These are phyloP conservation scores for Oxyscelio sp. DNA, from an alignment of 2,888 invertebrate genomes.

Conservation along the genomic window DNA sequence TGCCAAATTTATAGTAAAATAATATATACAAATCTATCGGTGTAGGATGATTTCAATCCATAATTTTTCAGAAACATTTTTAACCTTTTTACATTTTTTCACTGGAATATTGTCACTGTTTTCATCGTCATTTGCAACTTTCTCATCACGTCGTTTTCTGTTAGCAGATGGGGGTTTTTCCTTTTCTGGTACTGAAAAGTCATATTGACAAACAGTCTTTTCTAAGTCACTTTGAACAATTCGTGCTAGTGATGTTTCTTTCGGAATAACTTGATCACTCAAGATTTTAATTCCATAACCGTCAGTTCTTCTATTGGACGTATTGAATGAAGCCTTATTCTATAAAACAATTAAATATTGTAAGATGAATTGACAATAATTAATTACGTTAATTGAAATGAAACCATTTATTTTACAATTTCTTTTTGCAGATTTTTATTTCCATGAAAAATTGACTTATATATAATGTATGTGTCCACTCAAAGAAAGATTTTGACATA, in stretches of 20 bases:
- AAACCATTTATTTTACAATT: not conserved
- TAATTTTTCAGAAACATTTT: not conserved
- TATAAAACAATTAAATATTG: constrained; percentile 5
- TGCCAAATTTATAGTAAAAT: not conserved
- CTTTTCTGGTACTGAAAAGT: not conserved
- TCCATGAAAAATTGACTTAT: not conserved
- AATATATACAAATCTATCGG: not conserved
- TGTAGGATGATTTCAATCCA: too few relatives aligned
- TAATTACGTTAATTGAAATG: constrained; percentile 2
- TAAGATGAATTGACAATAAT: not conserved
- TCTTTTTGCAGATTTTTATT: not conserved
- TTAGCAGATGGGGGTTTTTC: not conserved
- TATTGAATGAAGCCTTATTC: not conserved
- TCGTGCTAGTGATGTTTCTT: constrained; percentile 10
- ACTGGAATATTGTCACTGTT: constrained; percentile 25
- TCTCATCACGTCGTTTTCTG: constrained; percentile 4
- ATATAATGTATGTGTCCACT: not conserved
- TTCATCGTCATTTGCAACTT: constrained; percentile 16
- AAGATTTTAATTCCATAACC: constrained; percentile 3
- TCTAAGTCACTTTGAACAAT: not conserved
- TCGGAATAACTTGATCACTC: constrained; percentile 18
- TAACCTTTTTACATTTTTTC: constrained; percentile 31
- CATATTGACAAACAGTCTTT: constrained; percentile 15
- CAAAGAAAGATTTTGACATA: not conserved
- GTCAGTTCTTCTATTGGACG: not conserved